These are phyloP conservation scores for Acrocyrtus sp. DNA, from an alignment of 2,888 invertebrate species.

Conservation along the genomic window DNA sequence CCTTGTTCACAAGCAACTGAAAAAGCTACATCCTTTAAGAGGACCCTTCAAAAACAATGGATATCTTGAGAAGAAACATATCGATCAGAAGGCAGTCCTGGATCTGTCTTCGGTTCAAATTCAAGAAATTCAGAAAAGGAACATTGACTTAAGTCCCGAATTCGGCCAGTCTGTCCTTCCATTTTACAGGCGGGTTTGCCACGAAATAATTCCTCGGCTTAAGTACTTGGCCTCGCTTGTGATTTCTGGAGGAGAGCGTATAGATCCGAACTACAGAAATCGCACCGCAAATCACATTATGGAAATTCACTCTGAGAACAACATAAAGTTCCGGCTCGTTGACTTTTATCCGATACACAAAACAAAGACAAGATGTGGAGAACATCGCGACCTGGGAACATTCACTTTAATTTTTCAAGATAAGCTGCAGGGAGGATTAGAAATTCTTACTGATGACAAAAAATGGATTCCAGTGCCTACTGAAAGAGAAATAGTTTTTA, in stretches of 20 bases:
- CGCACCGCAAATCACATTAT: background rate
- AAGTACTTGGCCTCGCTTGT: background rate
- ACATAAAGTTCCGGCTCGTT: background rate
- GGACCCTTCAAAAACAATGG: background rate
- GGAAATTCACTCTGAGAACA: background rate
- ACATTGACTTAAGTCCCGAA: too few species aligned
- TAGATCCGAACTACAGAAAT: too few species aligned
- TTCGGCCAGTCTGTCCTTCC: too few species aligned
- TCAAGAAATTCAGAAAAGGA: background rate
- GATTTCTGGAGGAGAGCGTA: background rate
- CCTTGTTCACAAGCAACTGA: background rate
- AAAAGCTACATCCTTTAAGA: background rate
- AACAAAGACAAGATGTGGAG: background rate
- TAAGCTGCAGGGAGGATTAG: background rate
- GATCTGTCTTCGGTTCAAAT: background rate
- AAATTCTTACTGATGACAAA: background rate
- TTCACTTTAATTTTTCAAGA: constrained; percentile 12
- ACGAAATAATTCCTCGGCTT: background rate
- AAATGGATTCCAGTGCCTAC: constrained; percentile 3
- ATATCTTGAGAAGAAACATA: background rate
- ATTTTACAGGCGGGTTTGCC: background rate
- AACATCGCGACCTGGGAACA: background rate
- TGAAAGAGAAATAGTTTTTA: background rate
- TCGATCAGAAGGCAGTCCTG: background rate
- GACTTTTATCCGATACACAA: background rate